Evolutionary conservation across 2,113 vertebrate species (phyloP).

Genomic region (Bufo bufo): DNA sequence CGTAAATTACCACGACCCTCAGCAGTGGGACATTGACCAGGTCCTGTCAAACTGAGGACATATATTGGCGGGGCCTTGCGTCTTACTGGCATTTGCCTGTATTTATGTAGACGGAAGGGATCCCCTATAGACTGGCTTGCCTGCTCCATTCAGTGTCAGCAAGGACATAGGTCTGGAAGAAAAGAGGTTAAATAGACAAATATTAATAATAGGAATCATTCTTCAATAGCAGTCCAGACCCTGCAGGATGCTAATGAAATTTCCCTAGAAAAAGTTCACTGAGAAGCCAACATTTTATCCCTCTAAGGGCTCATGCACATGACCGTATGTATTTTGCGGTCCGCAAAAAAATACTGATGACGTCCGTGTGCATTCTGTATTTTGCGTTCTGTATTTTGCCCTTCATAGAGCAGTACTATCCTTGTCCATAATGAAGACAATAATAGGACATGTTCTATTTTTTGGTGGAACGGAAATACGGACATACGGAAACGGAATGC

Average conservation of each 20-base stretch:
- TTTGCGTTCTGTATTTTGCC: too few species aligned
- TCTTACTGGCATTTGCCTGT: slow-evolving; percentile 75
- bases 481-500: too few species aligned
- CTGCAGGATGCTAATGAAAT: slow-evolving; percentile 9
- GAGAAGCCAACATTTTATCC: slow-evolving; percentile 7
- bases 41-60: slow-evolving; percentile 95
- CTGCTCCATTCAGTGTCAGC: slow-evolving; percentile 18
- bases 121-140: slow-evolving; percentile 45
- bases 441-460: too few species aligned
- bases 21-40: slow-evolving; percentile 98
- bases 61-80: slow-evolving; percentile 80
- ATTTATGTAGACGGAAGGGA: slow-evolving; percentile 59
- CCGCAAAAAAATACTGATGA: too few species aligned
- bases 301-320: background rate
- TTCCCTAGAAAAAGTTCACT: slow-evolving; percentile 24
- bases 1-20: slow-evolving; percentile 97
- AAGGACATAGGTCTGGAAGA: slow-evolving; percentile 3
- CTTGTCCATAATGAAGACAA: too few species aligned
- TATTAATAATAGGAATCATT: slow-evolving; percentile 31
- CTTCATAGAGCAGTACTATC: too few species aligned
- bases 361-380: too few species aligned
- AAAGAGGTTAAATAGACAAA: slow-evolving; percentile 31
- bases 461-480: too few species aligned
- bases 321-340: too few species aligned
- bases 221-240: slow-evolving; percentile 39